Conservation (phyloP, 2,888 invertebrate genomes). For the Oscheius sp. region DNA sequence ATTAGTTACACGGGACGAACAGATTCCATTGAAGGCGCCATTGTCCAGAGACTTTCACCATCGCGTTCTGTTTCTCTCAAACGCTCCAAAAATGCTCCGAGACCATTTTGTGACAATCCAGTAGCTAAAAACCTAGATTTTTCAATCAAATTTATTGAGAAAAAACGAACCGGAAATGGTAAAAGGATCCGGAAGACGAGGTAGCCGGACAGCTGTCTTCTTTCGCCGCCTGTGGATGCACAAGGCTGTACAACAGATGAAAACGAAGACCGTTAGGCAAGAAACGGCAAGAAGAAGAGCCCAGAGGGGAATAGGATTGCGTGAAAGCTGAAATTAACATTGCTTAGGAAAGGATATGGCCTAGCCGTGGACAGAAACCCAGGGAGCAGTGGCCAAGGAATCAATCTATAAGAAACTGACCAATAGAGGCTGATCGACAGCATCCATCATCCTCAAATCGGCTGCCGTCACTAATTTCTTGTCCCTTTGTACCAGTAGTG, state of each 20-base stretch:
- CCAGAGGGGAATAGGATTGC: conserved; percentile 18
- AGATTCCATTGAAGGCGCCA: conserved; percentile 27
- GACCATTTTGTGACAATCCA: background rate
- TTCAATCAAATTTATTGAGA: background rate
- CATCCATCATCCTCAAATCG: conserved; percentile 27
- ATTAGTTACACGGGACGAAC: background rate
- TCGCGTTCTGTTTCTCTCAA: conserved; percentile 11
- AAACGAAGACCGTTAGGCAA: conserved; percentile 6
- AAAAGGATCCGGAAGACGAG: conserved; percentile 20
- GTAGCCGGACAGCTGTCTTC: conserved; percentile 1
- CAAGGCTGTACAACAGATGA: background rate
- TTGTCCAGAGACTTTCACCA: conserved; percentile 20
- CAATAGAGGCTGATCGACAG: conserved; percentile 27
- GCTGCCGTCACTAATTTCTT: conserved; percentile 15
- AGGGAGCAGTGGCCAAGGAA: too few relatives aligned
- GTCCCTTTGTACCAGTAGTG: conserved; percentile 8
- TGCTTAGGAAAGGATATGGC: too few relatives aligned
- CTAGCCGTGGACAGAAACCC: background rate
- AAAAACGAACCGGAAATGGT: conserved; percentile 26
- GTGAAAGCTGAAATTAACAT: conserved; percentile 12
- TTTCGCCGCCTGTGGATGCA: background rate
- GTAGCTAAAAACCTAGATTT: conserved; percentile 27
- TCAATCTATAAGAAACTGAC: too few relatives aligned
- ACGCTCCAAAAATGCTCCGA: conserved; percentile 28
- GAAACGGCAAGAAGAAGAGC: background rate